Conservation (phyloP, 1,140 invertebrate genomes). For the Pachyrhynchus sulphureomaculatus region DNA sequence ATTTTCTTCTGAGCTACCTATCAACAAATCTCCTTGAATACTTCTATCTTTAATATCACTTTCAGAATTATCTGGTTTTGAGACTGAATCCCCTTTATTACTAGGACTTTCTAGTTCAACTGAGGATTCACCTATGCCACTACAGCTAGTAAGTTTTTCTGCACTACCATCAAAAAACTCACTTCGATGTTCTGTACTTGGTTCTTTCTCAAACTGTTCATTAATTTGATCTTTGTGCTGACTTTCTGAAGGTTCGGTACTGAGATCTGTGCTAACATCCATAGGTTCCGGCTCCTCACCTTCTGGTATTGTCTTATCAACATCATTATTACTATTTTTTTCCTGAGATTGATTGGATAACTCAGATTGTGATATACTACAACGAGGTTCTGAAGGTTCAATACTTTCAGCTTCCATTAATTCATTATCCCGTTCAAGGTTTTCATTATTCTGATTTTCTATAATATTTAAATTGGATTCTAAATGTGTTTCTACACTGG, state of each 20-base stretch:
- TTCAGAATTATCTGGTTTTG: too few relatives aligned
- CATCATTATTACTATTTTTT: slow-evolving; percentile 2
- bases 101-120: too few relatives aligned
- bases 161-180: too few relatives aligned
- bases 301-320: background rate
- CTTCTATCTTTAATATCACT: background rate
- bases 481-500: slow-evolving; percentile 15
- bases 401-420: slow-evolving; percentile 18
- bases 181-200: too few relatives aligned
- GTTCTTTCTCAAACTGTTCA: too few relatives aligned
- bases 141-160: too few relatives aligned
- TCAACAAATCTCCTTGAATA: background rate
- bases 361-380: background rate
- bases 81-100: too few relatives aligned
- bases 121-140: too few relatives aligned
- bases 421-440: slow-evolving; percentile 23
- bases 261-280: background rate
- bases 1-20: background rate
- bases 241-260: background rate
- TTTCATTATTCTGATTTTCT: slow-evolving; percentile 26
- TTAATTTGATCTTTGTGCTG: too few relatives aligned
- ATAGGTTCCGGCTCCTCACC: background rate
- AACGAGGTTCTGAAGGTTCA: background rate
- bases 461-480: slow-evolving; percentile 21
- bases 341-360: background rate